Evolutionary conservation across 1,140 invertebrate genomes (phyloP).

Genomic region (Panagrolaimus sp.): DNA sequence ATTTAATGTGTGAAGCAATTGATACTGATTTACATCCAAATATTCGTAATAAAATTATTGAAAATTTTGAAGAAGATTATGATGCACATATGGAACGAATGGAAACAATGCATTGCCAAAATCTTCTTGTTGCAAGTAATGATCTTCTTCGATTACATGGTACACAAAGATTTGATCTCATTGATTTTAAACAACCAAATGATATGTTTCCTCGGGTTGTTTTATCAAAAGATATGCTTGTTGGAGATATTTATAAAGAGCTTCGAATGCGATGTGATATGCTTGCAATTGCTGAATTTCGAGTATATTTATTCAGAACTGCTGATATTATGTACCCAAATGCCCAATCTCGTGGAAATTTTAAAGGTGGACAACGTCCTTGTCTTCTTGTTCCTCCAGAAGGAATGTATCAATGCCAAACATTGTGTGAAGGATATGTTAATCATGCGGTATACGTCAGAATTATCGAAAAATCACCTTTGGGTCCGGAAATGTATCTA

Average conservation of each 20-base stretch:
- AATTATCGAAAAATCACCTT: neutral
- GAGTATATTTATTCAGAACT: neutral
- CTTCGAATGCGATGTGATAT: neutral
- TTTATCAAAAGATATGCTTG: constrained; percentile 5
- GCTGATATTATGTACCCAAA: neutral
- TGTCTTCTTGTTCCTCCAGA: neutral
- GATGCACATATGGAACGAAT: neutral
- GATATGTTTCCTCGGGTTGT: neutral
- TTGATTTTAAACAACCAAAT: neutral
- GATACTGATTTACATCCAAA: neutral
- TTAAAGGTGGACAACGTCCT: neutral
- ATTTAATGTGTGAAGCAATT: neutral
- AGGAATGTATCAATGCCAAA: neutral
- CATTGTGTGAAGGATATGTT: neutral
- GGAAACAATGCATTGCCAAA: neutral
- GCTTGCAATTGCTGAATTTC: neutral
- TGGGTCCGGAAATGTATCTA: neutral
- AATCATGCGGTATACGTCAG: neutral
- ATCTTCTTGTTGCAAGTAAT: neutral
- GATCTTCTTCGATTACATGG: neutral
- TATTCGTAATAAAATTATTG: neutral
- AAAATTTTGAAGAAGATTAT: neutral
- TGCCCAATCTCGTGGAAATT: neutral
- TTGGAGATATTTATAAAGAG: neutral
- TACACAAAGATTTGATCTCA: constrained; percentile 3